Evolutionary conservation across 2,888 invertebrate species (phyloP).

Genomic region (Micropterix aruncella): DNA sequence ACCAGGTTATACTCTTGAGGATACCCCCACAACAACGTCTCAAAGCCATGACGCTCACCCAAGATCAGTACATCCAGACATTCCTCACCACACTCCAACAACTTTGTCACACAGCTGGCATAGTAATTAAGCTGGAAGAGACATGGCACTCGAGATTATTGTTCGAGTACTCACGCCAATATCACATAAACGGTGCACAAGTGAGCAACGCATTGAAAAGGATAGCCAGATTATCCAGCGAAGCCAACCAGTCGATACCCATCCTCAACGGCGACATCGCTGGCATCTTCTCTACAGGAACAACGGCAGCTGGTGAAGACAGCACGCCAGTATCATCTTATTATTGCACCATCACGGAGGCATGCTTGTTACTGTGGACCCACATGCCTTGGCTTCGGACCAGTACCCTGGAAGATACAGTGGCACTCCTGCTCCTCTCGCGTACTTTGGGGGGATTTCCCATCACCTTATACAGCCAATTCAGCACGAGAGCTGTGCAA

Average conservation of each 20-base stretch:
- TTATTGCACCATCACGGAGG: neutral
- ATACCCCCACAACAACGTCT: slow-evolving; percentile 5
- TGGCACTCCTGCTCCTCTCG: neutral
- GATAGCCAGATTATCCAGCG: too few species aligned
- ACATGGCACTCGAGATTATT: slow-evolving; percentile 1
- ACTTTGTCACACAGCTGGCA: too few species aligned
- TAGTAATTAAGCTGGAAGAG: slow-evolving; percentile 5
- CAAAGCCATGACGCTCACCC: neutral
- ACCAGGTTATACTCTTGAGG: slow-evolving; percentile 6
- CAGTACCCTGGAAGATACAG: too few species aligned
- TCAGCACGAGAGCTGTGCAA: slow-evolving; percentile 5
- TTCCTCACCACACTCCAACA: neutral
- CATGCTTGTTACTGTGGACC: too few species aligned
- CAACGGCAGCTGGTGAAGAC: slow-evolving; percentile 3
- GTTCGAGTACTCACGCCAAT: slow-evolving; percentile 3
- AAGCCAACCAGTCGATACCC: neutral
- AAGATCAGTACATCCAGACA: too few species aligned
- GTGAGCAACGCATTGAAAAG: neutral
- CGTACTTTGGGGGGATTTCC: slow-evolving; percentile 4
- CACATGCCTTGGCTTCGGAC: too few species aligned
- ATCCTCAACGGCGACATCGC: slow-evolving; percentile 1
- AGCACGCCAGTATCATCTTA: neutral
- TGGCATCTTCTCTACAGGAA: slow-evolving; percentile 2
- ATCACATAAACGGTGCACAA: slow-evolving; percentile 1
- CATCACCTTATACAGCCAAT: slow-evolving; percentile 3